Percentiles rank a stretch among this genome's conserved stretches.
phyloP scores from a whole-genome alignment of 2,888 invertebrate species.

The Conus canariensis region DNA sequence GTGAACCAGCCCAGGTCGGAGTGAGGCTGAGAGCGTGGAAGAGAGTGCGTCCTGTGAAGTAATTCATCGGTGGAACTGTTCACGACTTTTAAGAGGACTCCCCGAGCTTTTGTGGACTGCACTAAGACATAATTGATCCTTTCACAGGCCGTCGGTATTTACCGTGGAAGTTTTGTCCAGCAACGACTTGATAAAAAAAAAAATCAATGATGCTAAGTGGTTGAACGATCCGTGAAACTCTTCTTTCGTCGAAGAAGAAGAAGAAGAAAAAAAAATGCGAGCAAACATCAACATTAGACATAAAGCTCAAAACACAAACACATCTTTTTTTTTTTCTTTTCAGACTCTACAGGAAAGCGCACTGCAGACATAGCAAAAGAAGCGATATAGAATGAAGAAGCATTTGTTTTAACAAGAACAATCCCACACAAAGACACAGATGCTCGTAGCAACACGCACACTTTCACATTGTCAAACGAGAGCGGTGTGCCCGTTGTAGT shows the following conservation, averaged over 20 bases:
- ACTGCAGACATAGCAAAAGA: too few species aligned
- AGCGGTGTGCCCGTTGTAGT: constrained; percentile 2
- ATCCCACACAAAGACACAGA: too few species aligned
- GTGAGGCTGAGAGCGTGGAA: too few species aligned
- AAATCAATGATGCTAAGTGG: too few species aligned
- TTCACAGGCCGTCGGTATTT: background rate
- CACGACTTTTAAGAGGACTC: background rate
- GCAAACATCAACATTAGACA: background rate
- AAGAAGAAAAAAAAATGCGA: background rate
- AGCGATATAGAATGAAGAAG: too few species aligned
- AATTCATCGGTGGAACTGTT: background rate
- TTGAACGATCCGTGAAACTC: constrained; percentile 30
- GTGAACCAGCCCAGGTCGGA: background rate
- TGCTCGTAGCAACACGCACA: background rate
- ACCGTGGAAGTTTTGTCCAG: constrained; percentile 42
- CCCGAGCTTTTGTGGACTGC: background rate
- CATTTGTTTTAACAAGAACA: too few species aligned
- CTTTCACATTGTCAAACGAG: background rate
- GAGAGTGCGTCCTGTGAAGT: background rate
- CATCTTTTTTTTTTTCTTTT: too few species aligned
- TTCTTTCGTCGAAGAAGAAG: constrained; percentile 30
- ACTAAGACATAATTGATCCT: background rate
- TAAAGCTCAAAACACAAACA: background rate
- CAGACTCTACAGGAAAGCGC: too few species aligned
- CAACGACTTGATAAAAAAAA: constrained; percentile 32